Evolutionary conservation across 2,113 vertebrate genomes (phyloP).

Genomic region (Colius striatus): DNA sequence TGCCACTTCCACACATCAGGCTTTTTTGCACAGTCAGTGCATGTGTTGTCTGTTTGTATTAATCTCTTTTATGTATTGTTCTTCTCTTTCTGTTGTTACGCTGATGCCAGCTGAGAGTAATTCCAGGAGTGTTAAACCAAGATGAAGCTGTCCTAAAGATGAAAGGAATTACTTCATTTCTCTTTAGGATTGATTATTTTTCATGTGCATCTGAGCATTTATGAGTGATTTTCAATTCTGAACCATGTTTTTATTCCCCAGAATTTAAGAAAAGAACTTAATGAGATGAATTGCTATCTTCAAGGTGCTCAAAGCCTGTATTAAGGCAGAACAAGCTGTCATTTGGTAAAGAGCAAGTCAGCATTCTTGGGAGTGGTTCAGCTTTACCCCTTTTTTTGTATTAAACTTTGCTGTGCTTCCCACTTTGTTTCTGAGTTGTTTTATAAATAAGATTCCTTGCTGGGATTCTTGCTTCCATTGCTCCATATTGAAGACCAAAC

Average conservation of each 20-base stretch:
- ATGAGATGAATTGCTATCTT: neutral
- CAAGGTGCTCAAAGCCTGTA: neutral
- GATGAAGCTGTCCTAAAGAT: neutral
- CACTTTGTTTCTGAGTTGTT: neutral
- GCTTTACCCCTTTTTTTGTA: neutral
- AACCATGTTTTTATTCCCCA: neutral
- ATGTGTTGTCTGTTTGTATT: neutral
- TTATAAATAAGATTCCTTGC: neutral
- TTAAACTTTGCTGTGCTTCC: neutral
- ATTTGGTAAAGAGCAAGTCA: neutral
- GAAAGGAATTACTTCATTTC: neutral
- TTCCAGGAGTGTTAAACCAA: neutral
- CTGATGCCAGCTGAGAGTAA: neutral
- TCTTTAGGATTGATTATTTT: slow-evolving; percentile 6
- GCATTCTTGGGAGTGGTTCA: neutral
- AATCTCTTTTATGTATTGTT: neutral
- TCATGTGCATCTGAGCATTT: neutral
- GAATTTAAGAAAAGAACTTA: neutral
- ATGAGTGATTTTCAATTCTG: neutral
- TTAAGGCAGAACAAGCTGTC: neutral
- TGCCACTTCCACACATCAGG: neutral
- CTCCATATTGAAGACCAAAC: neutral
- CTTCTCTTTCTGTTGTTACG: neutral
- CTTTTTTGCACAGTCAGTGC: neutral
- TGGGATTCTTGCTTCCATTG: neutral